Conservation (phyloP, 2,797 vertebrate species). For the Karalla daura region DNA sequence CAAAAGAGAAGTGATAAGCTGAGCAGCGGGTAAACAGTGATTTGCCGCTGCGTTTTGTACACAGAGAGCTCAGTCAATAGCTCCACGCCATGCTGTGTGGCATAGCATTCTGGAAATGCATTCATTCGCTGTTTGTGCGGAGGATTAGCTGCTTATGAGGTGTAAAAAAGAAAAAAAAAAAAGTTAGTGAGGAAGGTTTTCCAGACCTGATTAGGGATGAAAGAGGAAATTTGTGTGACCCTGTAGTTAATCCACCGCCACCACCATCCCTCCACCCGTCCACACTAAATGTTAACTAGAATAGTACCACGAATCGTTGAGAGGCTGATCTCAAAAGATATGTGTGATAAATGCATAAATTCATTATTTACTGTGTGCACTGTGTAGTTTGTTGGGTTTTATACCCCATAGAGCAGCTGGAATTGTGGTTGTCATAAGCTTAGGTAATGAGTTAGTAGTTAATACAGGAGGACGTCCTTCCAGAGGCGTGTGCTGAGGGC, state of each 20-base stretch:
- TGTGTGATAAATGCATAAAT: constrained; percentile 39
- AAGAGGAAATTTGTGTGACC: constrained; percentile 46
- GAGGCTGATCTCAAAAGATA: constrained; percentile 54
- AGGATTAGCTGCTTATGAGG: constrained; percentile 81
- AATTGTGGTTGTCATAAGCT: constrained; percentile 47
- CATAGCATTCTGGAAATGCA: constrained; percentile 60
- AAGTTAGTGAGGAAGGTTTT: constrained; percentile 43
- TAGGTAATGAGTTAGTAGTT: constrained; percentile 68
- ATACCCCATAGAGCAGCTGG: constrained; percentile 83
- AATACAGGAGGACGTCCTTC: constrained; percentile 81
- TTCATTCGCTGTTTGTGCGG: constrained; percentile 51
- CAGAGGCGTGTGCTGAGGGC: constrained; percentile 50
- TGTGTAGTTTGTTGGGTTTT: constrained; percentile 50
- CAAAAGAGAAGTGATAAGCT: constrained; percentile 68
- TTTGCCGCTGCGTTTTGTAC: constrained; percentile 44
- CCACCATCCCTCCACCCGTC: not conserved
- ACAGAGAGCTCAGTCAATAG: constrained; percentile 51
- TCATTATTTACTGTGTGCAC: constrained; percentile 25
- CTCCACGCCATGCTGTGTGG: constrained; percentile 57
- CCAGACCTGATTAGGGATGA: constrained; percentile 52
- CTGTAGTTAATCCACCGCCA: constrained; percentile 43
- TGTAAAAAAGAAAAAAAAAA: too few relatives aligned
- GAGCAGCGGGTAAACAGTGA: constrained; percentile 41
- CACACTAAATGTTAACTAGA: constrained; percentile 29
- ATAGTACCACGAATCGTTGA: constrained; percentile 26